Evolutionary conservation across 2,113 vertebrate genomes (phyloP).

Genomic region (Eretmochelys imbricata): DNA sequence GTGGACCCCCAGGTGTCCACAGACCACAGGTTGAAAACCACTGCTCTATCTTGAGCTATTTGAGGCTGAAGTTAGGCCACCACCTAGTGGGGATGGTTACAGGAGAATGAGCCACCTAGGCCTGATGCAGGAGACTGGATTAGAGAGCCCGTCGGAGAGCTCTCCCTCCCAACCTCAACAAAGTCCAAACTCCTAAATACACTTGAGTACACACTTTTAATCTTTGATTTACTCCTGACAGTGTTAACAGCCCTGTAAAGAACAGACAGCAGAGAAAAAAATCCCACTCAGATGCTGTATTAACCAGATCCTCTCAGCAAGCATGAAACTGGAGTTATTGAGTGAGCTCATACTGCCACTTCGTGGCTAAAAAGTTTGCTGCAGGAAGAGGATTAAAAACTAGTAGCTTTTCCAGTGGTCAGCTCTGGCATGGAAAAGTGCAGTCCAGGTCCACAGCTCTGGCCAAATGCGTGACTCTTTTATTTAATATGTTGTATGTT

Average conservation of each 20-base stretch:
- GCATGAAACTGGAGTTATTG: fast-evolving
- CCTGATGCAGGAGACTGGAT: too few relatives aligned
- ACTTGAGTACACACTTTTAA: fast-evolving
- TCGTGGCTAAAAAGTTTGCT: neutral
- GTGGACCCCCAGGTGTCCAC: too few relatives aligned
- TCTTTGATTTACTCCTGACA: neutral
- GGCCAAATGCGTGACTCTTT: neutral
- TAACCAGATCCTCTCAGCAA: fast-evolving
- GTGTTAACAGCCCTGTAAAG: fast-evolving
- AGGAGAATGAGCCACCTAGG: neutral
- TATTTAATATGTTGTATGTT: neutral
- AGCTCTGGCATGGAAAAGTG: neutral
- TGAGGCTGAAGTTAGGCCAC: neutral
- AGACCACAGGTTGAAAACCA: too few relatives aligned
- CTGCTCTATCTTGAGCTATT: neutral
- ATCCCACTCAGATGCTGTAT: too few relatives aligned
- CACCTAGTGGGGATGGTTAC: neutral
- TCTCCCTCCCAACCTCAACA: neutral
- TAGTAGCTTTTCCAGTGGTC: fast-evolving
- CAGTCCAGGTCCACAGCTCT: neutral
- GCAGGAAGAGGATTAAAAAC: neutral
- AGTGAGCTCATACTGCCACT: neutral
- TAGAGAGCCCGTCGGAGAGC: neutral
- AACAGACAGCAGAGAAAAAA: fast-evolving
- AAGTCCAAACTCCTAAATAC: neutral